A percentile compares a stretch with the other conserved stretches of the same genome.
These are phyloP conservation scores for Lindbergichthys nudifrons DNA, from an alignment of 2,797 vertebrate genomes.

Conservation along the genomic window DNA sequence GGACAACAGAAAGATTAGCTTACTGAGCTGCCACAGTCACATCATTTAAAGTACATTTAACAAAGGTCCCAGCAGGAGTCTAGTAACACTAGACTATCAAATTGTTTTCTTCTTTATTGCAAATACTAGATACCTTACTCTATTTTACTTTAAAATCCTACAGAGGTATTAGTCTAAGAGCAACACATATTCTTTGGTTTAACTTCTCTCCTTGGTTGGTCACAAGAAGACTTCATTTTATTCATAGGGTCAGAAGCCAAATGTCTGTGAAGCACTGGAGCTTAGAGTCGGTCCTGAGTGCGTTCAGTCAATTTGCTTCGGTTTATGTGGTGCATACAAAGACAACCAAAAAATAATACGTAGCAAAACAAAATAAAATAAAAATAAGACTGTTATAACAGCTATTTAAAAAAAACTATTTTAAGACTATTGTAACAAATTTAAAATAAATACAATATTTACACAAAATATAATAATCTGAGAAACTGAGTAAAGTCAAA, in stretches of 20 bases:
- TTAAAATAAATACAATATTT: no score
- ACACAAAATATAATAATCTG: no score
- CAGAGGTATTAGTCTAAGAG: no score
- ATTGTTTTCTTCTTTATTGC: not conserved
- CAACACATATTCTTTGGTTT: not conserved
- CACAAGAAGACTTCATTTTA: not conserved
- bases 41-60: not conserved
- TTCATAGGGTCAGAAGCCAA: not conserved
- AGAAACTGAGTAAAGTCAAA: no score
- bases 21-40: not conserved
- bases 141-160: not conserved
- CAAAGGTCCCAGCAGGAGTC: not conserved
- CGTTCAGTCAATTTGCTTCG: not conserved
- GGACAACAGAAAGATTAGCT: not conserved
- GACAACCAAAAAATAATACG: no score
- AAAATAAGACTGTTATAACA: no score
- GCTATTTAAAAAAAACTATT: no score
- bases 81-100: not conserved
- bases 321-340: no score
- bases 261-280: not conserved
- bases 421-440: no score
- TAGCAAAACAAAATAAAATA: no score
- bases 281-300: not conserved
- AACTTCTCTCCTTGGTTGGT: not conserved
- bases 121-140: not conserved